Conservation (phyloP, 1,140 invertebrate genomes). For the Macrostomum lignano region DNA sequence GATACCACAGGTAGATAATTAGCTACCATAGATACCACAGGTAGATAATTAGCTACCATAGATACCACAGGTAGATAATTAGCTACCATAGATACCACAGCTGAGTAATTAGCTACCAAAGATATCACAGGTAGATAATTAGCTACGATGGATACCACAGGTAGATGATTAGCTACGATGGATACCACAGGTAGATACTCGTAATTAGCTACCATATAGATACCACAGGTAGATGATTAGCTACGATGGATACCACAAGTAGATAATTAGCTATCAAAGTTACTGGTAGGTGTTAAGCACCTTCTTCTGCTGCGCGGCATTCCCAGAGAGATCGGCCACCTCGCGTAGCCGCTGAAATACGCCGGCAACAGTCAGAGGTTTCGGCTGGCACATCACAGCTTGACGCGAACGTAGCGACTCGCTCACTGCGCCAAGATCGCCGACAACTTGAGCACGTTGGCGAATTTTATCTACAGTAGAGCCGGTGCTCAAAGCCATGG, state of each 20-base stretch:
- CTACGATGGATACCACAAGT: not conserved
- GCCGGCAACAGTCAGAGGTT: constrained; percentile 29
- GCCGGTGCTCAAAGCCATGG: constrained; percentile 67
- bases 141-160: not conserved
- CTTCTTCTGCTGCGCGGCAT: constrained; percentile 29
- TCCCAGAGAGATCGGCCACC: constrained; percentile 57
- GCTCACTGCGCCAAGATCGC: constrained; percentile 2
- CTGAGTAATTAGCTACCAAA: too few species aligned
- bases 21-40: too few species aligned
- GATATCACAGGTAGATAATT: too few species aligned
- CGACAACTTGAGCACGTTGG: not conserved
- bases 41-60: too few species aligned
- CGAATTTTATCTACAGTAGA: not conserved
- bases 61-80: too few species aligned
- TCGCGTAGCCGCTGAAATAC: constrained; percentile 65
- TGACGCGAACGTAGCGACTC: constrained; percentile 1
- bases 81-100: too few species aligned
- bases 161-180: not conserved
- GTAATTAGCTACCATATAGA: constrained; percentile 1
- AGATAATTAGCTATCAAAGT: not conserved
- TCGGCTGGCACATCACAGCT: constrained; percentile 16
- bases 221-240: not conserved
- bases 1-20: too few species aligned
- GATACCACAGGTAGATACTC: not conserved
- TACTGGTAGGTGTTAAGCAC: constrained; percentile 2